phyloP scores from a whole-genome alignment of 2,888 invertebrate species.

The Nomada hirtipes region DNA sequence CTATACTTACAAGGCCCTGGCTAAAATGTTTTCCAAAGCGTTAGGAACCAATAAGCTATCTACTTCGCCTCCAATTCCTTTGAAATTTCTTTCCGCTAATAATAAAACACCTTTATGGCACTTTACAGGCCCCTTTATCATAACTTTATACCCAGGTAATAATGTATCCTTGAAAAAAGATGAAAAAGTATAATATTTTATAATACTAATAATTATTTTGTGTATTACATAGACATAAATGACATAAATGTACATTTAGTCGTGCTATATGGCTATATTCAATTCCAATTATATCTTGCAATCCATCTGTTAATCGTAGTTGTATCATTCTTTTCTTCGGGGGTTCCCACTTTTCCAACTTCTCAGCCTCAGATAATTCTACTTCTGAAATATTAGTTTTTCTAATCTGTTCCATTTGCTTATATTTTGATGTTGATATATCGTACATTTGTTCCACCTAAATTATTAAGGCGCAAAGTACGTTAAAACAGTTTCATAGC shows the following conservation, averaged over 20 bases:
- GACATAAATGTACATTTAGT: slow-evolving; percentile 83
- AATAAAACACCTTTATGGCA: slow-evolving; percentile 90
- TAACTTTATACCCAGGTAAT: slow-evolving; percentile 87
- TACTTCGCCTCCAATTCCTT: slow-evolving; percentile 90
- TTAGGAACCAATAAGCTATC: slow-evolving; percentile 87
- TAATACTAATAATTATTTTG: neutral
- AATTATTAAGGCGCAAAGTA: slow-evolving; percentile 54
- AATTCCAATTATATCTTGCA: slow-evolving; percentile 88
- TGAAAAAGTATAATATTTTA: neutral
- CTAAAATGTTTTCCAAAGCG: slow-evolving; percentile 87
- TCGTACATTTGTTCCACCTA: slow-evolving; percentile 84
- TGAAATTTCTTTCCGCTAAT: slow-evolving; percentile 87
- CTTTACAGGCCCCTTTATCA: slow-evolving; percentile 89
- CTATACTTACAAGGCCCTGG: slow-evolving; percentile 85
- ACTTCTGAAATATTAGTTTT: slow-evolving; percentile 84
- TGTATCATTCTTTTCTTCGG: slow-evolving; percentile 88
- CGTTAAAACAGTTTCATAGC: neutral
- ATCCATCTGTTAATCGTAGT: slow-evolving; percentile 90
- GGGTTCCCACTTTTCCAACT: slow-evolving; percentile 86
- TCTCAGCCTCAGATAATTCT: slow-evolving; percentile 85
- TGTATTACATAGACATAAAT: neutral
- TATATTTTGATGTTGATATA: slow-evolving; percentile 81
- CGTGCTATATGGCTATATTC: slow-evolving; percentile 88
- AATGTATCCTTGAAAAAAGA: slow-evolving; percentile 71
- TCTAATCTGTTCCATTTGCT: slow-evolving; percentile 84